Base-by-base conservation (phyloP, 2,888 invertebrate genomes). In the Lochmaea crataegi region DNA sequence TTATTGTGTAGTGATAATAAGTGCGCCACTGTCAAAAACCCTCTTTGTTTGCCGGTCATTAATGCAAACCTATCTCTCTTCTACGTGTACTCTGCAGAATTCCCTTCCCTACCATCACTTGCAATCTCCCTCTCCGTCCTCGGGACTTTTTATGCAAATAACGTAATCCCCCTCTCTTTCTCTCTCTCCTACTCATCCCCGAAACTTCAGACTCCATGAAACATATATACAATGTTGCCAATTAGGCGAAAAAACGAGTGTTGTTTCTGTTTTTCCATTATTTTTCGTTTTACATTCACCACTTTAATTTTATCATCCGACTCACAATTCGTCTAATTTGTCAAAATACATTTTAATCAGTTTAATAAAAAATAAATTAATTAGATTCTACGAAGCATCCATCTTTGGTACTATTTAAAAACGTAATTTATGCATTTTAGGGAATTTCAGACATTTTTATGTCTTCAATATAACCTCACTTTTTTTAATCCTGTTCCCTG, bases 31-130 rank as follows among this genome's bases (percentile, higher is more conserved):
- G 76, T n/a, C 18, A 53, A 26, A 72, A 38, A 77, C 80, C 79
- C 80, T 78, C 79, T 82, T 81, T 82, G 82, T 82, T 82, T 80
- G 80, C 79, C 79, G 80, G 81, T 82, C 82, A 82, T 82, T 81
- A 82, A 82, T 82, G 80, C 80, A 81, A 82, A 79, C 80, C 80
- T 80, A 78, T 82, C 82, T 82, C 82, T 82, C 80, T 82, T 81
- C 79, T 79, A 79, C 82, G 77, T 79, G 80, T 79, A 80, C 81
- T 80, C 80, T 76, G 76, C 76, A 76, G 74, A 76, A 75, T 60
- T 72, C 76, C 71, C 65, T 73, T 76, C 76, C 78, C 76, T 75
- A 74, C 79, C 79, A 77, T 76, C 79, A 75, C 78, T 77, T 75
- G 76, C 71, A 75, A 68, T 75, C 63, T 73, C 79, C 73, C 72